Percentiles rank a stretch among this genome's conserved stretches.
These are phyloP conservation scores for Sinosuthora webbiana DNA, from an alignment of 2,113 vertebrate species.

Conservation along the genomic window DNA sequence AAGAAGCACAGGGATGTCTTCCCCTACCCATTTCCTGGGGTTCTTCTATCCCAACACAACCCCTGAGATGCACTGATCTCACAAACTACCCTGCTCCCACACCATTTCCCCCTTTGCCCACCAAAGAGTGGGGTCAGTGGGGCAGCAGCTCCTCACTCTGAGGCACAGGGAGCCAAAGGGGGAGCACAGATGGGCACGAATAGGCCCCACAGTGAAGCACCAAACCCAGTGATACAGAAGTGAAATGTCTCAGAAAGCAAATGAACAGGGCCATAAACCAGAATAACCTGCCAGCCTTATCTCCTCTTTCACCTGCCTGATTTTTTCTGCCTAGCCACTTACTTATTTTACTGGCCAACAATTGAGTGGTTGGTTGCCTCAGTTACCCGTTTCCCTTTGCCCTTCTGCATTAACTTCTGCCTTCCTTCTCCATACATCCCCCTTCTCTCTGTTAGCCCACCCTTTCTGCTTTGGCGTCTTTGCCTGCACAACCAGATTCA, in stretches of 20 bases:
- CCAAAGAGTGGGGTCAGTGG: neutral
- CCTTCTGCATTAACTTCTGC: neutral
- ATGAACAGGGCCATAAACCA: neutral
- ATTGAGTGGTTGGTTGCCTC: neutral
- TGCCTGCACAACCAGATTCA: neutral
- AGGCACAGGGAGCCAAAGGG: neutral
- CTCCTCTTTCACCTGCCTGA: neutral
- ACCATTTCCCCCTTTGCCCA: too few species aligned
- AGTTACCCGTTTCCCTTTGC: neutral
- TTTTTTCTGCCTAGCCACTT: neutral
- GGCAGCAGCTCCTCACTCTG: neutral
- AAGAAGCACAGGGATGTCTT: neutral
- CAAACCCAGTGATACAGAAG: neutral
- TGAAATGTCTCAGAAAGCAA: neutral
- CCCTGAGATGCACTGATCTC: neutral
- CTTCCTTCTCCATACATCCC: neutral
- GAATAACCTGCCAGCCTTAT: neutral
- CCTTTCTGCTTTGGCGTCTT: neutral
- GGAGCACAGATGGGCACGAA: neutral
- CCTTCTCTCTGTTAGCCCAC: neutral
- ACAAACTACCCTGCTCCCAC: neutral
- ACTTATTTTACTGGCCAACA: neutral
- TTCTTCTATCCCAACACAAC: neutral
- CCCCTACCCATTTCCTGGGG: neutral
- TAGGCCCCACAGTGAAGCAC: rapidly evolving